A percentile compares a stretch with the other conserved stretches of the same genome.
Evolutionary conservation across 2,797 vertebrate genomes (phyloP).

Genomic region (Amphiprion clarkii): DNA sequence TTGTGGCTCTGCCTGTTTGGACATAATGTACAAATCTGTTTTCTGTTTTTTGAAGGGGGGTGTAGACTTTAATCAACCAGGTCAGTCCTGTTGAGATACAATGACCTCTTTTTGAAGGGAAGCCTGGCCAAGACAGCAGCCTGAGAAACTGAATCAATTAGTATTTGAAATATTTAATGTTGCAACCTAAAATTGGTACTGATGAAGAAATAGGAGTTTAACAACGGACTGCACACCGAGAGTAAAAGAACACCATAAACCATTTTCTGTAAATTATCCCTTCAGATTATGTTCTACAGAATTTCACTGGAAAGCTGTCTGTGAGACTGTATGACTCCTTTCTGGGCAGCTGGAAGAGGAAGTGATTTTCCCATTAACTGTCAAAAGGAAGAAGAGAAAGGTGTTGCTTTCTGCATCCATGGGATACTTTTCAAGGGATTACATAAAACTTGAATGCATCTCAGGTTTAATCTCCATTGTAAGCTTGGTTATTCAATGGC

Average conservation of each 20-base stretch:
- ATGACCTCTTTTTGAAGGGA: too few species aligned
- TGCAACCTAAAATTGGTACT: neutral
- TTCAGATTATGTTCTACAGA: neutral
- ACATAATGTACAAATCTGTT: neutral
- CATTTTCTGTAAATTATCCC: neutral
- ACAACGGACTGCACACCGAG: neutral
- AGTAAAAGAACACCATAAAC: neutral
- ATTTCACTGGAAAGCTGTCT: neutral
- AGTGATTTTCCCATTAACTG: slow-evolving; percentile 26
- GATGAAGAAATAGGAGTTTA: neutral
- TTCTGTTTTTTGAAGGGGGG: too few species aligned
- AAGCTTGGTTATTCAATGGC: slow-evolving; percentile 29
- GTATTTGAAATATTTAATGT: neutral
- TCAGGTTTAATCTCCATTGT: slow-evolving; percentile 44
- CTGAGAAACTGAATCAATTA: neutral
- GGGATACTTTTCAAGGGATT: slow-evolving; percentile 11
- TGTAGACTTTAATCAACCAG: too few species aligned
- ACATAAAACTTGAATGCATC: slow-evolving; percentile 14
- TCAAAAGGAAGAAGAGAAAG: neutral
- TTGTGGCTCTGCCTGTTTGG: neutral
- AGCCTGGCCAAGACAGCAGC: too few species aligned
- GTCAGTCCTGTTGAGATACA: too few species aligned
- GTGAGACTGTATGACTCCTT: neutral
- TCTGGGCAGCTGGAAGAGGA: slow-evolving; percentile 26
- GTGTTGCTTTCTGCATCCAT: neutral